Evolutionary conservation across 2,888 invertebrate genomes (phyloP).

Genomic region (Tetanocera ferruginea): DNA sequence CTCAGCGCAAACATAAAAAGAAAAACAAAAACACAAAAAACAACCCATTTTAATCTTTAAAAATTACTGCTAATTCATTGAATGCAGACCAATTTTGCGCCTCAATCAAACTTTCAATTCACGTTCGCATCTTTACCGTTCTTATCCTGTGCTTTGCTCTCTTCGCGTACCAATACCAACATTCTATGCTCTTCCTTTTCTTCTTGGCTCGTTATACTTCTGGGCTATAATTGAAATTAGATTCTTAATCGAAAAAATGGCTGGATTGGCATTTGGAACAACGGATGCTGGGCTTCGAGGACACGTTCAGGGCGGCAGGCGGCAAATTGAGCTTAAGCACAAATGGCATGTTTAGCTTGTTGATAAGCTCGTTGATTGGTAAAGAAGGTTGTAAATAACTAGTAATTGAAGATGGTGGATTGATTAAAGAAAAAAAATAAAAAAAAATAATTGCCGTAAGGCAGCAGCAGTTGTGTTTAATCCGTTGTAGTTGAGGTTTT

Average conservation of each 20-base stretch:
- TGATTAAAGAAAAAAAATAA: neutral
- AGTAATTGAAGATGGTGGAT: neutral
- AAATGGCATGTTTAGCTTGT: neutral
- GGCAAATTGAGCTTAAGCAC: conserved; percentile 20
- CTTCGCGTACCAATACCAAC: neutral
- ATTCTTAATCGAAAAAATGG: neutral
- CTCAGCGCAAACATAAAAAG: neutral
- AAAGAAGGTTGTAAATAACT: neutral
- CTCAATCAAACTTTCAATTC: neutral
- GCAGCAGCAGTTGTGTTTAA: too few species aligned
- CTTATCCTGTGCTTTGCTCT: neutral
- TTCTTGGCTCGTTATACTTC: neutral
- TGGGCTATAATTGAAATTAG: conserved; percentile 21
- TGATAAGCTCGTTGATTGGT: too few species aligned
- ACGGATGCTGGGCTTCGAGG: too few species aligned
- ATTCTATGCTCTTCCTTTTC: neutral
- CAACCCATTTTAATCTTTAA: neutral
- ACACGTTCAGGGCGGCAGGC: neutral
- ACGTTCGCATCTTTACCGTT: neutral
- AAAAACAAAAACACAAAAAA: neutral
- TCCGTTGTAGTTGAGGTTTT: too few species aligned
- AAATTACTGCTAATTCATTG: neutral
- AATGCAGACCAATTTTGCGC: neutral
- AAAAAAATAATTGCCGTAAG: neutral
- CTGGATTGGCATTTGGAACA: neutral